Base-by-base conservation (phyloP, 2,113 vertebrate species). In the Aviceda subcristata region DNA sequence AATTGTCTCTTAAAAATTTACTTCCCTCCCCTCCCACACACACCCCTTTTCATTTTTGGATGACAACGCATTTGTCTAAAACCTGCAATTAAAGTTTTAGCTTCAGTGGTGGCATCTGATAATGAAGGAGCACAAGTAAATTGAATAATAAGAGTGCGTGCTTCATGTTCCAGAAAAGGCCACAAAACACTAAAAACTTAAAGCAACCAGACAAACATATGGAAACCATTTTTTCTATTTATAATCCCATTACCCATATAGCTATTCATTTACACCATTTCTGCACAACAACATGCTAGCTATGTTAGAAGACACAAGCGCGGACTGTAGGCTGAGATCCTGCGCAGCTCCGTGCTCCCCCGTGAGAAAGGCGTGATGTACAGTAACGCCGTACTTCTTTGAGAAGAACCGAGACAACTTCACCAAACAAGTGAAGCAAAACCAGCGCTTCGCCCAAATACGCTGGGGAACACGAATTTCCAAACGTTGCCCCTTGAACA, bases 161-260 rank as follows among this genome's bases (percentile, higher is more conserved):
- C 72, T 95, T 66, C 53, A 13, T 87, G 67, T 85, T 88, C 55
- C 64, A 67, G 57, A 77, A 83, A 68, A 88, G 43, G 77, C 89
- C 79, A 85, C 6, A 2, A 69, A 94, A 90, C 46, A 59, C 85
- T 20, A 74, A 88, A 92, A 96, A 62, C 53, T 71, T 83, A 63
- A 69, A 93, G 81, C 59, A 92, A 83, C 94, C 89, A 77, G 59
- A 82, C 46, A 90, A 95, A 96, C 90, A 97, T 94, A 92, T 78
- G 95, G 95, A 94, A 96, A 67, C 88, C 45, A 93, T 93, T 90
- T 95, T 91, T 96, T 62, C 83, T 92, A 92, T 94, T 95, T 96
- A 96, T 95, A 96, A 96, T 95, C 60, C 55, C 82, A 85, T 93
- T 92, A 73, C 63, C 86, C 92, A 41, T 75, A 69, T 1, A 92